Evolutionary conservation across 2,113 vertebrate species (phyloP), one percentile per base, ranked within the genome.

Genomic region (Panthera uncia): DNA sequence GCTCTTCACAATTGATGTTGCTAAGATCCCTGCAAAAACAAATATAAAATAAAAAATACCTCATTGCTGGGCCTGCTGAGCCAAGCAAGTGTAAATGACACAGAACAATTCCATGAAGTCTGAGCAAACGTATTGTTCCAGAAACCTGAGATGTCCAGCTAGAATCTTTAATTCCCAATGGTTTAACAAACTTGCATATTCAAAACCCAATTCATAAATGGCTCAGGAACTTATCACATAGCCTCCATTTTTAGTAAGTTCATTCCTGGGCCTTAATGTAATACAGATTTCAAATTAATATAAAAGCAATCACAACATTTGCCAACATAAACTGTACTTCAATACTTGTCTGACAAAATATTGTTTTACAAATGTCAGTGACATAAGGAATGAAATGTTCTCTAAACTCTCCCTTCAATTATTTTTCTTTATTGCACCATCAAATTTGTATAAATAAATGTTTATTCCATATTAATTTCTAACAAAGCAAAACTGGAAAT

Each of bases 1-100:
- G 99, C 98, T 99, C 99, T 98, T 99, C 99, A 98, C 99, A 99
- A 99, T 99, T 99, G 98, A 99, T 99, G 98, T 99, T 99, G 99
- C 99, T 99, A 98, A 99, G 99, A 99, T 99, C 99, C 99, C 99
- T 99, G 98, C 74, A 97, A 99, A 98, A 98, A 99, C 98, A 97
- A 98, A 98, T 98, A 98, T 97, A 97, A 98, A 98, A 98, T 96
- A 97, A 98, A 98, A 99, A 99, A 98, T 98, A 99, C 98, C 98
- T 99, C 99, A 99, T 90, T 98, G 80, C 98, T 98, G 92, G 92
- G 98, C 97, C 95, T 98, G 90, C 81, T 0, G 95, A 98, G 98
- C 98, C 98, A 98, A 98, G 97, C 89, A 92, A 98, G 95, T 4
- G 65, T 98, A 98, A 98, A 98, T 98, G 98, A 98, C 98, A 99